Conservation (phyloP, 64 coral and sea anemone genomes). For the Anthopleura sola region DNA sequence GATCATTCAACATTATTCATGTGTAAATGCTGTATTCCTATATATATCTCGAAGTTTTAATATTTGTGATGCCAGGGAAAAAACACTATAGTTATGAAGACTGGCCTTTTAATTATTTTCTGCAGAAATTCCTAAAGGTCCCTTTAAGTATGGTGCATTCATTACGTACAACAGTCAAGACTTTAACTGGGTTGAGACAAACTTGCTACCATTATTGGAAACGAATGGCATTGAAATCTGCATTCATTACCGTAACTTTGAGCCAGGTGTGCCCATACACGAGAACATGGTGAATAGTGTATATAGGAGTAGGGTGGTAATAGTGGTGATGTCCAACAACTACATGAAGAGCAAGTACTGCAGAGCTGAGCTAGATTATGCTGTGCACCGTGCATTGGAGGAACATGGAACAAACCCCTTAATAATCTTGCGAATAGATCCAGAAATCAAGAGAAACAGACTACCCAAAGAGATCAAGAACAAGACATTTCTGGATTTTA, state of each 20-base stretch:
- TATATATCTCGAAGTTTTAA: no score
- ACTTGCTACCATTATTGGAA: neutral
- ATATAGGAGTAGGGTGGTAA: constrained; percentile 13
- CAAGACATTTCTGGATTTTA: neutral
- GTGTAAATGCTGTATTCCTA: no score
- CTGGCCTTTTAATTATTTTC: neutral
- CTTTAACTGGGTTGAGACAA: constrained; percentile 2
- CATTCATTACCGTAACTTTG: constrained; percentile 23
- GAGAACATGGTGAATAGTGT: constrained; percentile 26
- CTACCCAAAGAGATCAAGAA: constrained; percentile 3
- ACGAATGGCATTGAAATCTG: neutral
- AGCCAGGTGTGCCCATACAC: neutral
- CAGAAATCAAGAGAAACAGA: neutral
- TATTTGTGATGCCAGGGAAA: no score
- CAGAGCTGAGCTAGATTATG: constrained; percentile 16
- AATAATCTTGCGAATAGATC: neutral
- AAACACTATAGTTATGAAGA: no score
- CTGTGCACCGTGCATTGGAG: neutral
- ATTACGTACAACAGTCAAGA: constrained; percentile 31
- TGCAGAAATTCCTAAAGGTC: constrained; percentile 19
- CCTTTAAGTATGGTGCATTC: constrained; percentile 16
- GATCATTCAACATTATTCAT: no score
- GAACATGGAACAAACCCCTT: neutral
- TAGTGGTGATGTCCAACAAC: constrained; percentile 23
- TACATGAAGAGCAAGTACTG: constrained; percentile 38